Conservation (phyloP, 2,888 invertebrate species). For the Tridacna crocea region DNA sequence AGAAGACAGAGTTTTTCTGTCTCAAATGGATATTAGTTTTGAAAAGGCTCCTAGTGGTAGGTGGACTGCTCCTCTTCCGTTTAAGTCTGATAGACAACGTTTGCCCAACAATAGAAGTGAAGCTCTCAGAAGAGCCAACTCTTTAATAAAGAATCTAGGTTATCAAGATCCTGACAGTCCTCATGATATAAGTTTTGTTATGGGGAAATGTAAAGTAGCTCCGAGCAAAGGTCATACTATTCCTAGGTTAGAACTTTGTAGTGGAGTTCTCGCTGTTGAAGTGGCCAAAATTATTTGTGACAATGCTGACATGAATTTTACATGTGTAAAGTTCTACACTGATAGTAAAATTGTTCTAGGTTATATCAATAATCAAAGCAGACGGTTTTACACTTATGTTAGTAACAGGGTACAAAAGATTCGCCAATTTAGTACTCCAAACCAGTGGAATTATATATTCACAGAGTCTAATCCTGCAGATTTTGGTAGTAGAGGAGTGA, state of each 20-base stretch:
- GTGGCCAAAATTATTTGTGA: neutral
- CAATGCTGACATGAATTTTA: neutral
- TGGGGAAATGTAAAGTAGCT: constrained; percentile 39
- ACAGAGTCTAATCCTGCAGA: no score
- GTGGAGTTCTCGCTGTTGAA: constrained; percentile 28
- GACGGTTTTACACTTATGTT: constrained; percentile 45
- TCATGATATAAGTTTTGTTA: constrained; percentile 14
- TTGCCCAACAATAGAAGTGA: no score
- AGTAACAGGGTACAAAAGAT: constrained; percentile 41
- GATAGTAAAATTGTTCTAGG: constrained; percentile 46
- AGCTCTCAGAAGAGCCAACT: no score
- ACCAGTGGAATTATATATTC: constrained; percentile 48
- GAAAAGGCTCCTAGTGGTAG: no score
- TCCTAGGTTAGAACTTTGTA: constrained; percentile 41
- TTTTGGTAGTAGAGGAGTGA: no score
- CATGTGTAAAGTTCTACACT: constrained; percentile 13
- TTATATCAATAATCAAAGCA: constrained; percentile 33
- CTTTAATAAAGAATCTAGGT: no score
- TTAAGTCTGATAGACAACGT: no score
- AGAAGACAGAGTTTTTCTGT: no score
- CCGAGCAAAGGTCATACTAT: constrained; percentile 34
- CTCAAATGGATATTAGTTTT: no score
- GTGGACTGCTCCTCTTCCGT: no score
- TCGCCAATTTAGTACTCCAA: constrained; percentile 11
- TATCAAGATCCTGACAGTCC: no score